Evolutionary conservation across 2,113 vertebrate genomes (phyloP).

Genomic region (Echinops telfairi): DNA sequence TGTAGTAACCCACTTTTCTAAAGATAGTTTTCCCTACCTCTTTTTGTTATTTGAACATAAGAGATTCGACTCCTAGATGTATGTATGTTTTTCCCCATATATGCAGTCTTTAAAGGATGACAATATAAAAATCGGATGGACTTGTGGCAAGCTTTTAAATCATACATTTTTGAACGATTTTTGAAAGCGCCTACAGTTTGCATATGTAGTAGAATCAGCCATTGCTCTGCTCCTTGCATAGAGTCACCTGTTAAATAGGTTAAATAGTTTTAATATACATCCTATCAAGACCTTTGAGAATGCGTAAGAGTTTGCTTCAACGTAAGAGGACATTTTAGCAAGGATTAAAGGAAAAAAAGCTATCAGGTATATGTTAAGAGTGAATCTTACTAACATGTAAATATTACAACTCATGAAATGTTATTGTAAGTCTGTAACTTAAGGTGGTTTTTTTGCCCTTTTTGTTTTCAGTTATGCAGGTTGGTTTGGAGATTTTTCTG

Average conservation of each 20-base stretch:
- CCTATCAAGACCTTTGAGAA: constrained; percentile 86
- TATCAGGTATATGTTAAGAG: constrained; percentile 84
- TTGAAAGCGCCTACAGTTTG: constrained; percentile 85
- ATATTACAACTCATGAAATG: constrained; percentile 88
- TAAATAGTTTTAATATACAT: constrained; percentile 87
- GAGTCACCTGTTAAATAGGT: constrained; percentile 87
- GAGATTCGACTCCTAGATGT: constrained; percentile 78
- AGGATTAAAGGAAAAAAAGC: constrained; percentile 81
- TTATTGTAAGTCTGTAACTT: constrained; percentile 87
- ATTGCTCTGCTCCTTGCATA: constrained; percentile 89
- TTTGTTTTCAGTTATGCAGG: constrained; percentile 83
- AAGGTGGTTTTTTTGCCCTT: constrained; percentile 66
- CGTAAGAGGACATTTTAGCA: constrained; percentile 85
- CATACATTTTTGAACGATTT: constrained; percentile 84
- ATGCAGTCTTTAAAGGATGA: constrained; percentile 90
- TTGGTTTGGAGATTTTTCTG: constrained; percentile 80
- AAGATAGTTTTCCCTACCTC: constrained; percentile 76
- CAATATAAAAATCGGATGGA: constrained; percentile 84
- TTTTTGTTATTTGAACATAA: constrained; percentile 80
- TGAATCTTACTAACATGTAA: constrained; percentile 89
- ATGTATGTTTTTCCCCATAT: constrained; percentile 72
- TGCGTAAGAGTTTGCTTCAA: constrained; percentile 88
- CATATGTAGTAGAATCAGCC: constrained; percentile 86
- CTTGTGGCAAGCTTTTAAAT: constrained; percentile 87
- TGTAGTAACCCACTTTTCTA: constrained; percentile 85